phyloP scores from a whole-genome alignment of 1,140 invertebrate species.

The Drosophila yakuba region DNA sequence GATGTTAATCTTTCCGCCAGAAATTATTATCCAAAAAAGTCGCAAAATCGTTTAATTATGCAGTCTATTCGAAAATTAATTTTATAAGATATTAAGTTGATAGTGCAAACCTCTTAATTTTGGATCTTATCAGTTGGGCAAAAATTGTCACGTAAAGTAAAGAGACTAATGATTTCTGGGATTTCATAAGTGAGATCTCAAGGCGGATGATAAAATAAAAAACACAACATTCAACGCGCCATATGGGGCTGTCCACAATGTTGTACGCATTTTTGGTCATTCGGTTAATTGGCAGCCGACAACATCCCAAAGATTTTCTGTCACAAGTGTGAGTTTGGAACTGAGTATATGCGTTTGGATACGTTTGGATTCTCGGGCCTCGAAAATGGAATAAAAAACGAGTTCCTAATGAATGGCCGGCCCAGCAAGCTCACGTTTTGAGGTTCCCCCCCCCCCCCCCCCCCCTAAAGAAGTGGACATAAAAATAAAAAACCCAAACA shows the following conservation, averaged over 20 bases:
- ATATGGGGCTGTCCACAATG: slow-evolving; percentile 35
- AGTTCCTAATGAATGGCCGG: slow-evolving; percentile 81
- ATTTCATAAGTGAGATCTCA: slow-evolving; percentile 74
- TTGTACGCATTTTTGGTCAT: slow-evolving; percentile 54
- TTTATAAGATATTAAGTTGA: neutral
- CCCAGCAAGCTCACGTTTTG: slow-evolving; percentile 76
- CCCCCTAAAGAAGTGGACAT: neutral
- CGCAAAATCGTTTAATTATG: neutral
- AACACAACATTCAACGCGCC: slow-evolving; percentile 19
- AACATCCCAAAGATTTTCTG: slow-evolving; percentile 73
- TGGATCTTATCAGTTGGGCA: neutral
- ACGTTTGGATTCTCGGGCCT: slow-evolving; percentile 38
- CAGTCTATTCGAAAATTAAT: neutral
- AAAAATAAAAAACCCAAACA: slow-evolving; percentile 24
- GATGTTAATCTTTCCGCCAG: slow-evolving; percentile 2
- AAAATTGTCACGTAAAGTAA: slow-evolving; percentile 67
- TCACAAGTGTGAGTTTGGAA: slow-evolving; percentile 29
- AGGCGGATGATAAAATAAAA: slow-evolving; percentile 47
- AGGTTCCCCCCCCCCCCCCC: slow-evolving; percentile 23
- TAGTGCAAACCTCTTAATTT: neutral
- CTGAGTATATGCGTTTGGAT: slow-evolving; percentile 32
- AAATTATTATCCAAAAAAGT: slow-evolving; percentile 19
- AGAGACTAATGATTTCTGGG: slow-evolving; percentile 74
- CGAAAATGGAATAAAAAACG: slow-evolving; percentile 52
- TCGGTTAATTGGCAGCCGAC: slow-evolving; percentile 74